These are phyloP conservation scores for Turritopsis rubra DNA, from an alignment of 30 jellyfish, hydroid and myxozoan species.

Conservation along the genomic window DNA sequence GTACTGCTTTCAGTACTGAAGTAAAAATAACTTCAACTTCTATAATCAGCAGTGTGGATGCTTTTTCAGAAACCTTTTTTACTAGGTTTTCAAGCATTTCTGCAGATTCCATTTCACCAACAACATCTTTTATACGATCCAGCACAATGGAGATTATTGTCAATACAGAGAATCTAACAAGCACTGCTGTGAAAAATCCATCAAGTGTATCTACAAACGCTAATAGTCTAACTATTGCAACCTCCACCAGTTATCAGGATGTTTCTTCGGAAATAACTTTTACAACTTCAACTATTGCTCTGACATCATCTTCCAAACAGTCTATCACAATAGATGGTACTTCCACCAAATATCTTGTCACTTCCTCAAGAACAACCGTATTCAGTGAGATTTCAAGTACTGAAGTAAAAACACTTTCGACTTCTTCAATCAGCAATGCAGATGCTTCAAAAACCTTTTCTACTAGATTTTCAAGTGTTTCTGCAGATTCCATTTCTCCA, in stretches of 20 bases:
- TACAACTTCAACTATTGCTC: neutral
- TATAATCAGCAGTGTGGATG: neutral
- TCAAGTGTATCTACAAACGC: neutral
- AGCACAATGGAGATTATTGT: neutral
- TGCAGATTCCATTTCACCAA: neutral
- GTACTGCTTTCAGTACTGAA: neutral
- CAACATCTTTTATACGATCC: neutral
- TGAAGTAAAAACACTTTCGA: neutral
- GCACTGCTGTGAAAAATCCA: neutral
- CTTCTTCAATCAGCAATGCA: neutral
- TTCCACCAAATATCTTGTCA: neutral
- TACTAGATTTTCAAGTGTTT: neutral
- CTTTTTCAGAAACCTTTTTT: no score
- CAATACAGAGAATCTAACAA: neutral
- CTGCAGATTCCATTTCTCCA: neutral
- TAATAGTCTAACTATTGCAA: neutral
- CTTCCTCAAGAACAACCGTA: neutral
- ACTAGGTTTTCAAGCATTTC: neutral
- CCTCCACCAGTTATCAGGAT: neutral
- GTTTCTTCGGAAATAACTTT: neutral
- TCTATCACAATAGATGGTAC: neutral
- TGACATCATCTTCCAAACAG: neutral
- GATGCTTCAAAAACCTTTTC: no score
- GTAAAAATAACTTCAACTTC: neutral
- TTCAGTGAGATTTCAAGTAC: neutral